phyloP scores from a whole-genome alignment of 2,113 vertebrate genomes.

The Rhizomys pruinosus region DNA sequence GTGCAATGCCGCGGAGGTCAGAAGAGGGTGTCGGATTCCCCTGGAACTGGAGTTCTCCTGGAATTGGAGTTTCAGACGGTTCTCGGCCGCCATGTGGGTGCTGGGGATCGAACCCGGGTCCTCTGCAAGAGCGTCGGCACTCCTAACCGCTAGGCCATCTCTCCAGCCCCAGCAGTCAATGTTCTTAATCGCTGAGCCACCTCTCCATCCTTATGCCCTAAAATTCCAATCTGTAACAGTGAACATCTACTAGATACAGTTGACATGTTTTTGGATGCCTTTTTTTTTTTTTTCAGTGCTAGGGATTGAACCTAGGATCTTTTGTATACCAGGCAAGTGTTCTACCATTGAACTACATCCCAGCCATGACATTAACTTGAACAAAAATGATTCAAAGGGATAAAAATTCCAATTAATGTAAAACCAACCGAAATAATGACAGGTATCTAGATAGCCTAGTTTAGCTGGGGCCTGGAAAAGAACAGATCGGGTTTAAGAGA shows the following conservation, averaged over 20 bases:
- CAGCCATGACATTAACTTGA: neutral
- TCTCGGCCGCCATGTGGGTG: too few species aligned
- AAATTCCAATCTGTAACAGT: accelerated
- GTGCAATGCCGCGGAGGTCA: too few species aligned
- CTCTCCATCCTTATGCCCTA: neutral
- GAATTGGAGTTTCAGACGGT: too few species aligned
- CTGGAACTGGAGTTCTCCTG: too few species aligned
- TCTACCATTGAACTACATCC: neutral
- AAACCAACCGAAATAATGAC: neutral
- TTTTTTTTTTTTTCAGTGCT: neutral
- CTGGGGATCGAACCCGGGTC: too few species aligned
- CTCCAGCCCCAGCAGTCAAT: too few species aligned
- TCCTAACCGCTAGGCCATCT: too few species aligned
- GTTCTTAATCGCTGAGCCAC: neutral
- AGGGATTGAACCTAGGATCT: neutral
- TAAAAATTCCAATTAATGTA: neutral
- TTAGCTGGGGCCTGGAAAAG: neutral
- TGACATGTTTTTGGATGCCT: neutral
- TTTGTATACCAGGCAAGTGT: neutral
- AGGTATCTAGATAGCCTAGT: neutral
- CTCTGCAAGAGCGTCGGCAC: too few species aligned
- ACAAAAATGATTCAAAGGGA: neutral
- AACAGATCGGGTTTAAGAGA: neutral
- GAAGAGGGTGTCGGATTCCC: too few species aligned
- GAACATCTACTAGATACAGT: neutral